A percentile compares a stretch with the other conserved stretches of the same genome.
Conservation (phyloP, 2,797 vertebrate species). For the Spheniscus humboldti region DNA sequence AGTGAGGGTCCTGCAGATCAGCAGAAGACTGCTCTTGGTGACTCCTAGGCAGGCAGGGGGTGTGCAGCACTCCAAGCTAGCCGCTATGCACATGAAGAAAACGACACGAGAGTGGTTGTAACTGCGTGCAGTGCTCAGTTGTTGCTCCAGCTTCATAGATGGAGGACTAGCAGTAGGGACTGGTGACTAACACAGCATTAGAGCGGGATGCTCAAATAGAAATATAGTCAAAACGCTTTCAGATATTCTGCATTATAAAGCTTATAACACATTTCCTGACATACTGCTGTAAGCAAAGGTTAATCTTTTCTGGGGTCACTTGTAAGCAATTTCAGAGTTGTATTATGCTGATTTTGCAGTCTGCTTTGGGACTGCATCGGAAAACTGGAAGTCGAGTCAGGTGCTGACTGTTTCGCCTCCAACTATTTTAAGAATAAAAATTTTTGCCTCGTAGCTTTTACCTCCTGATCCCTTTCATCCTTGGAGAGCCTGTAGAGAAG, state of each 20-base stretch:
- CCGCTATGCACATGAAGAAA: no score
- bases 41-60: neutral
- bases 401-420: neutral
- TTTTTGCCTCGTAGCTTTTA: neutral
- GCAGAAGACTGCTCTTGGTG: neutral
- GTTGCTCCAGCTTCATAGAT: neutral
- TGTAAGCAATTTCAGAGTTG: neutral
- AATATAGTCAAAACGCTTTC: neutral
- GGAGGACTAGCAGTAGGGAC: neutral
- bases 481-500: neutral
- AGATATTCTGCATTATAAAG: neutral
- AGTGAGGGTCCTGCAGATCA: neutral
- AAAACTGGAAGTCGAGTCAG: neutral
- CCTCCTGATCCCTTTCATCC: neutral
- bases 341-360: neutral
- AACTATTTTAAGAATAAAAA: neutral
- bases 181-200: neutral
- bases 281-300: neutral
- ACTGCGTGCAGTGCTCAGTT: neutral
- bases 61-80: neutral
- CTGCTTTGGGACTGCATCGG: neutral
- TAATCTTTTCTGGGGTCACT: neutral
- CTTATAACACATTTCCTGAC: neutral
- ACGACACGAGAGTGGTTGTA: neutral
- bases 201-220: neutral